Conservation (phyloP, 2,113 vertebrate genomes). For the Zosterops hypoxanthus region DNA sequence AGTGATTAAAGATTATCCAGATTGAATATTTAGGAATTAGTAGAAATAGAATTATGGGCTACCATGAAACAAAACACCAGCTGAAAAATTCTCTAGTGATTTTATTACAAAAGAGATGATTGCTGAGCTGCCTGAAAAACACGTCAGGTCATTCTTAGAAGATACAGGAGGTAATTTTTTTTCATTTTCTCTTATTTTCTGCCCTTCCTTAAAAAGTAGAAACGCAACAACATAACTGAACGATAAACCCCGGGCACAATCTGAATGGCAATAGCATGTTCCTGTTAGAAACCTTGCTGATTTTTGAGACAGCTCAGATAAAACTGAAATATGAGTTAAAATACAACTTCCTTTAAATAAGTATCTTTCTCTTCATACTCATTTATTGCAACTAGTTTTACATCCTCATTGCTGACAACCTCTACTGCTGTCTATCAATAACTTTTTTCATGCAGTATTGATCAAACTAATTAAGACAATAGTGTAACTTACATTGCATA, state of each 20-base stretch:
- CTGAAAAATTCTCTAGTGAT: not conserved
- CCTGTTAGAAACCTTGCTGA: not conserved
- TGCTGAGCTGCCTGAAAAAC: not conserved
- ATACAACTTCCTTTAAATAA: not conserved
- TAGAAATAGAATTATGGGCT: not conserved
- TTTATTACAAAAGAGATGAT: not conserved
- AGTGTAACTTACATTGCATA: not conserved
- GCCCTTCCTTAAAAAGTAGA: not conserved
- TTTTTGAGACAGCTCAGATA: not conserved
- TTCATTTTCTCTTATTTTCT: not conserved
- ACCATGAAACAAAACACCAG: not conserved
- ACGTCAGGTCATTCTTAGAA: not conserved
- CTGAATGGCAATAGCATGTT: not conserved
- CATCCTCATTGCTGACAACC: not conserved
- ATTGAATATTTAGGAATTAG: not conserved
- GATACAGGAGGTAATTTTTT: not conserved
- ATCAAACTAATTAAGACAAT: constrained; percentile 18
- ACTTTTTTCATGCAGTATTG: not conserved
- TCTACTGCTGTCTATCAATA: not conserved
- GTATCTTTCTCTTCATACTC: not conserved
- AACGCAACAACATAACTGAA: not conserved
- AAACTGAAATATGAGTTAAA: not conserved
- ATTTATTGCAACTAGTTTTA: not conserved
- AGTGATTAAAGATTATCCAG: not conserved
- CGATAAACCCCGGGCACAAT: not conserved